Percentiles rank a stretch among this genome's conserved stretches.
phyloP scores from a whole-genome alignment of 2,888 invertebrate genomes.

The Linnaemya tessellans region DNA sequence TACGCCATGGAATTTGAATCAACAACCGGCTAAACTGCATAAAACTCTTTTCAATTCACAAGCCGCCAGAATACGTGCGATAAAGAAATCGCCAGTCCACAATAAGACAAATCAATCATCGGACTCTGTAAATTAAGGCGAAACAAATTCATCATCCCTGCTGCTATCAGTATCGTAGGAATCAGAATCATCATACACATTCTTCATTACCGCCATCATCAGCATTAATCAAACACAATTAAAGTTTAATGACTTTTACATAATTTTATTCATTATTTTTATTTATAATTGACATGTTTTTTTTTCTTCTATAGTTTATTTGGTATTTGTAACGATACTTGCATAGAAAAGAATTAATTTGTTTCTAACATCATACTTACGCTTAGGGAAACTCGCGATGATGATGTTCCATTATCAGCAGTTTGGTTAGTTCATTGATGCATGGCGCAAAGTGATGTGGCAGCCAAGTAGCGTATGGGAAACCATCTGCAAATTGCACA shows the following conservation, averaged over 20 bases:
- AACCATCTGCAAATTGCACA: slow-evolving; percentile 48
- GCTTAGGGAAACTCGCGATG: slow-evolving; percentile 20
- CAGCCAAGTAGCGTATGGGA: slow-evolving; percentile 1
- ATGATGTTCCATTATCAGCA: slow-evolving; percentile 45
- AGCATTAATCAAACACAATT: slow-evolving; percentile 63
- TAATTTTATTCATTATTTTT: slow-evolving; percentile 32
- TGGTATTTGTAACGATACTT: slow-evolving; percentile 10
- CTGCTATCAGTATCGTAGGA: not conserved
- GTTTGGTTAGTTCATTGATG: slow-evolving; percentile 34
- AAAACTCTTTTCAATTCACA: slow-evolving; percentile 73
- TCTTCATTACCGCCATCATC: slow-evolving; percentile 27
- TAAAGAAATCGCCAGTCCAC: slow-evolving; percentile 62
- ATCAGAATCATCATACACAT: not conserved
- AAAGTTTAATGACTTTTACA: slow-evolving; percentile 64
- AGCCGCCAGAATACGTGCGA: slow-evolving; percentile 75
- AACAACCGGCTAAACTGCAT: slow-evolving; percentile 73
- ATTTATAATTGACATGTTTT: slow-evolving; percentile 25
- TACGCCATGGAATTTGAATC: slow-evolving; percentile 84
- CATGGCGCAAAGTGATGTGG: slow-evolving; percentile 33
- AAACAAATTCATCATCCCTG: not conserved
- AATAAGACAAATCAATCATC: slow-evolving; percentile 30
- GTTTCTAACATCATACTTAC: slow-evolving; percentile 41
- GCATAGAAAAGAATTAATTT: slow-evolving; percentile 35
- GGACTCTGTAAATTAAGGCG: slow-evolving; percentile 22
- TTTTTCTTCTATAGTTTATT: slow-evolving; percentile 23